Percentiles rank a stretch among this genome's conserved stretches.
phyloP scores from a whole-genome alignment of 1,140 invertebrate species.

The Papilio polyxenes region DNA sequence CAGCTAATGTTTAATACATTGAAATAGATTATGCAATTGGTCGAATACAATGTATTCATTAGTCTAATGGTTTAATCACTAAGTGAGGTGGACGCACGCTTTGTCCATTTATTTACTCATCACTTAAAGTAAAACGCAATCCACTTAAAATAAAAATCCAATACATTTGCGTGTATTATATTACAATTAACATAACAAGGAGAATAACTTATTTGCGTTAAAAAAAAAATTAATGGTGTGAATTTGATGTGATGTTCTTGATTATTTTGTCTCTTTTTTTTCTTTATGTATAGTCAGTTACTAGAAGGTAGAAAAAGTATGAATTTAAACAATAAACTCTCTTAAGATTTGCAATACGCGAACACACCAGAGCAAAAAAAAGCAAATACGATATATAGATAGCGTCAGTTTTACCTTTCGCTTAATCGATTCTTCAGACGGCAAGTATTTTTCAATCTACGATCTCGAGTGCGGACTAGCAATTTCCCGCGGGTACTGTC shows the following conservation, averaged over 20 bases:
- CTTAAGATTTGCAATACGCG: neutral
- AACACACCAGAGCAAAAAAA: neutral
- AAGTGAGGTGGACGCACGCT: neutral
- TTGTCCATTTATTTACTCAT: neutral
- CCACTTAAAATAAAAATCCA: neutral
- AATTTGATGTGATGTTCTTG: no score
- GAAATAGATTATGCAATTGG: neutral
- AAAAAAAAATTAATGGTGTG: no score
- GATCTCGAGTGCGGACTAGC: neutral
- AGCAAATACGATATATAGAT: neutral
- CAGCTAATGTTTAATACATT: neutral
- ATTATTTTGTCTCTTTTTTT: no score
- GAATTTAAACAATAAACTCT: no score
- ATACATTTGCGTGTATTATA: neutral
- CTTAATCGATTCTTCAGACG: conserved; percentile 2
- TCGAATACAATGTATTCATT: neutral
- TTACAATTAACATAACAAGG: no score
- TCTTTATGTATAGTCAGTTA: no score
- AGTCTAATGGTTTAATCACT: conserved; percentile 14
- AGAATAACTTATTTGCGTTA: no score
- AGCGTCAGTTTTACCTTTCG: neutral
- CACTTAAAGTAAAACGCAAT: neutral
- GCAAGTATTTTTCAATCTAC: conserved; percentile 11
- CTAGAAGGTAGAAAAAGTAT: no score
- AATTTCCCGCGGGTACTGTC: neutral